Base-by-base conservation (phyloP, 1,140 invertebrate species). In the Mactra quadrangularis region DNA sequence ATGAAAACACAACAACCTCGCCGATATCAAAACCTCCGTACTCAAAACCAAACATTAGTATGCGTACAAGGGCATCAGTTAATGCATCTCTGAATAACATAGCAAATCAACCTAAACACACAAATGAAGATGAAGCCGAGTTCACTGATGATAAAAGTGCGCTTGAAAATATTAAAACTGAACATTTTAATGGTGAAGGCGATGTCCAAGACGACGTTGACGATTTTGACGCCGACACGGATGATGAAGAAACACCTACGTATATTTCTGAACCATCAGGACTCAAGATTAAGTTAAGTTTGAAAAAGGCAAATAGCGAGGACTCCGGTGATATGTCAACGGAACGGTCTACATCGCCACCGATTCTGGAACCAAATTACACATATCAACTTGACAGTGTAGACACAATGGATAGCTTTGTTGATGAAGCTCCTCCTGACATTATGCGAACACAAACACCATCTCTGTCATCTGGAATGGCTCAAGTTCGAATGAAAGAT, bases 1-100 rank as follows among this genome's bases (percentile, higher is more conserved):
- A 59, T n/a, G 57, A 76, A 35, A 66, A 3, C 13, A 29, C 60
- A 29, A 22, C 45, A 31, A 62, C 38, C 0, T 50, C 59, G 41
- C 22, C 47, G 0, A 38, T 57, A 29, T 57, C 70, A 35, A 72
- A 72, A 41, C 70, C 70, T 0, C 70, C 41, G 27, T 47, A 76
- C 38, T 50, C 25, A 35, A 55, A 74, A 38, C 64, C 50, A 57
- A 66, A 68, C 22, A 68, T 79, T 13, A 68, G 64, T 47, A 57
- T 68, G 66, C 22, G 77, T 15, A 81, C 77, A 27, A 66, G 60
- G 27, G 77, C 77, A 1, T 81, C 77, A 17, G 77, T 81, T 9
- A 81, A 81, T 68, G 77, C 68, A 25, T 81, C 77, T n/a, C 53
- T 81, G 17, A 81, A 66, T 22, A 59, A 81, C 15, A 81, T 81